A percentile compares a stretch with the other conserved stretches of the same genome.
These are phyloP conservation scores for Cephus sareptanus DNA, from an alignment of 2,888 invertebrate genomes.

Conservation along the genomic window DNA sequence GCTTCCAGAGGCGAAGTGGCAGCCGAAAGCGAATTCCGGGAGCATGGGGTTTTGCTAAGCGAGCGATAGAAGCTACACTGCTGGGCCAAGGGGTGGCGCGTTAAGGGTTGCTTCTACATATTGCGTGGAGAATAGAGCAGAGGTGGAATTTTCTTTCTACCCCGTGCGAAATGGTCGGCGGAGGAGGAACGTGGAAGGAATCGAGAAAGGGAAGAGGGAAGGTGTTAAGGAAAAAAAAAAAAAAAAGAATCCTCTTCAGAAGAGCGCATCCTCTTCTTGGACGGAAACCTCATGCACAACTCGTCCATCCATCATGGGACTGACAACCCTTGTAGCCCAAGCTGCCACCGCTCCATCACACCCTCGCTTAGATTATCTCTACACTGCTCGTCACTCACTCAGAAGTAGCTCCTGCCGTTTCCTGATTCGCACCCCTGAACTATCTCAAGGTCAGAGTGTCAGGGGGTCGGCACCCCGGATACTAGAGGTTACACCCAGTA, in stretches of 20 bases:
- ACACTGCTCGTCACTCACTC: conserved; percentile 28
- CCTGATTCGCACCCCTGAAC: conserved; percentile 17
- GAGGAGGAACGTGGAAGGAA: neutral
- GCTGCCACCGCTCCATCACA: conserved; percentile 49
- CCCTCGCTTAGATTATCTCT: conserved; percentile 50
- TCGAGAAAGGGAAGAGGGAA: neutral
- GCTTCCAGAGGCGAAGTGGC: conserved; percentile 2
- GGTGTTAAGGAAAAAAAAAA: conserved; percentile 16
- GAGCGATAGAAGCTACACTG: neutral
- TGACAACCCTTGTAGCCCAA: conserved; percentile 44
- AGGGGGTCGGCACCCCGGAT: neutral
- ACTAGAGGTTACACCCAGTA: neutral
- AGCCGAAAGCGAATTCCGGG: neutral
- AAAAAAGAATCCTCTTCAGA: conserved; percentile 8
- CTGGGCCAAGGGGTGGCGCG: neutral
- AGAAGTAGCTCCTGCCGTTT: conserved; percentile 29
- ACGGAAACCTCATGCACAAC: conserved; percentile 35
- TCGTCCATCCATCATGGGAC: conserved; percentile 49
- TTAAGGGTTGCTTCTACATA: conserved; percentile 1
- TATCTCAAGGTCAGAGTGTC: neutral
- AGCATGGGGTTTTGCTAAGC: neutral
- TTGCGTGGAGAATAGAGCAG: neutral
- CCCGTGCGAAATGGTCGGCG: neutral
- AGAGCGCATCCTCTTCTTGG: conserved; percentile 8
- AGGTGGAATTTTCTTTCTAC: neutral